Evolutionary conservation across 92 coral and sea anemone species (phyloP).

Genomic region (Virgularia gustaviana): DNA sequence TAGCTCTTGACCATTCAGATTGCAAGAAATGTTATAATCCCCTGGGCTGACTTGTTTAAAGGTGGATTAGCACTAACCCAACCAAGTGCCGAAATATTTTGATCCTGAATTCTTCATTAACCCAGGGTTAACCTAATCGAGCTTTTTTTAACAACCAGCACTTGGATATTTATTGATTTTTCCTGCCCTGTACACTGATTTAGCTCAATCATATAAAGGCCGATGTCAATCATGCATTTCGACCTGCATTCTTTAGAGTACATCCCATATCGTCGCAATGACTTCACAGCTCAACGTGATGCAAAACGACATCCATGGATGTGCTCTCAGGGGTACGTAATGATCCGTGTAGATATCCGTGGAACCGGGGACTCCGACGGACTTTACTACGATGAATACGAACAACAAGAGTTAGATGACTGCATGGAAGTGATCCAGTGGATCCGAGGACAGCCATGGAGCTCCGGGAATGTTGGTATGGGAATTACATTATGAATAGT

Average conservation of each 20-base stretch:
- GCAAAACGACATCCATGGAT: slow-evolving; percentile 49
- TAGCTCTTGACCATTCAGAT: too few species aligned
- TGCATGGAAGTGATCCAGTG: slow-evolving; percentile 77
- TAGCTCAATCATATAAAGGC: neutral
- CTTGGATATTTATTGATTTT: neutral
- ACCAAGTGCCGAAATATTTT: too few species aligned
- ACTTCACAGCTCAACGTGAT: slow-evolving; percentile 62
- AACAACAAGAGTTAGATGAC: slow-evolving; percentile 68
- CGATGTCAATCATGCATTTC: neutral
- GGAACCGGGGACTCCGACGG: slow-evolving; percentile 82
- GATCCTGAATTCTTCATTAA: too few species aligned
- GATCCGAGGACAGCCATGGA: slow-evolving; percentile 71
- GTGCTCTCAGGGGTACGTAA: slow-evolving; percentile 69
- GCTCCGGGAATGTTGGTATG: slow-evolving; percentile 68
- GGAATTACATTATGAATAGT: neutral
- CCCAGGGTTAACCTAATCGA: too few species aligned
- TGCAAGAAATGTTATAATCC: too few species aligned
- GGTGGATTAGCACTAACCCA: too few species aligned
- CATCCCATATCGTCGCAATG: slow-evolving; percentile 71
- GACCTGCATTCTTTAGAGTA: slow-evolving; percentile 37
- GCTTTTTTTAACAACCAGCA: neutral
- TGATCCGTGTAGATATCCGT: slow-evolving; percentile 80
- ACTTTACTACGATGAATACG: slow-evolving; percentile 65
- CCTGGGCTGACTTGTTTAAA: too few species aligned
- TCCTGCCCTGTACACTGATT: neutral